Evolutionary conservation across 2,113 vertebrate species (phyloP), one percentile per base, ranked within the genome.

Genomic region (Percina caprodes): DNA sequence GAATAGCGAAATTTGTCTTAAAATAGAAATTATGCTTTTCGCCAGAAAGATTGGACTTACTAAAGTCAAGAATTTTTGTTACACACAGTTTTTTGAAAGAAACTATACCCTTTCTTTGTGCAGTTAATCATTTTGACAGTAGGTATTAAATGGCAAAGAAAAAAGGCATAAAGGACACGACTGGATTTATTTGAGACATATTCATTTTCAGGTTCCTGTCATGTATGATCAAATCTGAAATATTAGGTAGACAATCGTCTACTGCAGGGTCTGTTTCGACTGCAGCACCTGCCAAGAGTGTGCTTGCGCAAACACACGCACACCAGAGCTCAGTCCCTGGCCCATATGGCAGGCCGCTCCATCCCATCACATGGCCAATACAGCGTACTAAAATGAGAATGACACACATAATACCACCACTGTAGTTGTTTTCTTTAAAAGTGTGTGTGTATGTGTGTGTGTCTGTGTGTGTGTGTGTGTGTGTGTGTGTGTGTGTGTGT

Each of bases 171-270:
- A 67, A 54, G 35, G 59, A 71, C 51, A n/a, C 12, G 21, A 52
- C 70, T 46, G 54, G 69, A 81, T 86, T 83, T 86, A 79, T 87
- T 60, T 62, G 46, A 82, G 67, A 73, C 74, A 33, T 84, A 77
- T 86, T 89, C 35, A 45, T 61, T 87, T 86, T 79, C 86, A 82
- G 46, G 52, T 83, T 88, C 54, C 72, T 87, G 86, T 80, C 85
- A 85, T 80, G 65, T 83, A 74, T 74, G 74, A 88, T 89, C 46
- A 35, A 54, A 69, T 81, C 54, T 86, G 61, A 85, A 76, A 77
- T 81, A 79, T 86, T 61, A 81, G 74, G 69, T 62, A 21, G 48
- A 81, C 70, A 71, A 30, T 33, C 18, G 55, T 65, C 54, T 1
- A 56, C 77, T 74, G 51, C 23, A 39, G 24, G 72, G 6, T 77